These are phyloP conservation scores for Arizona elegans DNA, from an alignment of 2,113 vertebrate genomes.

Conservation along the genomic window DNA sequence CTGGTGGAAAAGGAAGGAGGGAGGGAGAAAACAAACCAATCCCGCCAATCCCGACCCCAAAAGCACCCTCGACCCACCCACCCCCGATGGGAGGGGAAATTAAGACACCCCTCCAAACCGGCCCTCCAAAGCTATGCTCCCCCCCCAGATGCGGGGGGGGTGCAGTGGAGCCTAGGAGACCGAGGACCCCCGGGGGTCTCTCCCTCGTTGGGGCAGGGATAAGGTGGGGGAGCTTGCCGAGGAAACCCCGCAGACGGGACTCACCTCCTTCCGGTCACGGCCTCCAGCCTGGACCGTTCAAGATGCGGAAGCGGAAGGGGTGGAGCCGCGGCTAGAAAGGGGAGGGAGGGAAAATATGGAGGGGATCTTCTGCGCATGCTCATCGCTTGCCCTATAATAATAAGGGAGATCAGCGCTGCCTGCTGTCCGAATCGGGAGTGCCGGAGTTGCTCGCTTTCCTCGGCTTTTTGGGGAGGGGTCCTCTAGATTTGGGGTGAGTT, in stretches of 20 bases:
- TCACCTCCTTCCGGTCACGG: neutral
- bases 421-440: fast-evolving
- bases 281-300: no score
- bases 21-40: neutral
- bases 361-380: no score
- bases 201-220: neutral
- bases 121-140: neutral
- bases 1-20: neutral
- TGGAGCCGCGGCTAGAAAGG: neutral
- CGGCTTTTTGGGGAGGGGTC: neutral
- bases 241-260: neutral
- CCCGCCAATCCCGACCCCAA: neutral
- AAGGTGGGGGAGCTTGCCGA: no score
- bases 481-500: neutral
- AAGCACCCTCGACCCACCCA: neutral
- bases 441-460: neutral
- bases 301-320: neutral
- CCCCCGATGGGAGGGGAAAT: neutral
- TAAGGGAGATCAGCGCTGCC: fast-evolving
- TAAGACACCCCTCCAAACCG: neutral
- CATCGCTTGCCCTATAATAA: neutral
- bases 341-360: fast-evolving
- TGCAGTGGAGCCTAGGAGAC: neutral
- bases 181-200: neutral
- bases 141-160: neutral